Percentiles rank a stretch among this genome's conserved stretches.
phyloP scores from a whole-genome alignment of 1,140 invertebrate species.

The Drosophila nigromelanica region DNA sequence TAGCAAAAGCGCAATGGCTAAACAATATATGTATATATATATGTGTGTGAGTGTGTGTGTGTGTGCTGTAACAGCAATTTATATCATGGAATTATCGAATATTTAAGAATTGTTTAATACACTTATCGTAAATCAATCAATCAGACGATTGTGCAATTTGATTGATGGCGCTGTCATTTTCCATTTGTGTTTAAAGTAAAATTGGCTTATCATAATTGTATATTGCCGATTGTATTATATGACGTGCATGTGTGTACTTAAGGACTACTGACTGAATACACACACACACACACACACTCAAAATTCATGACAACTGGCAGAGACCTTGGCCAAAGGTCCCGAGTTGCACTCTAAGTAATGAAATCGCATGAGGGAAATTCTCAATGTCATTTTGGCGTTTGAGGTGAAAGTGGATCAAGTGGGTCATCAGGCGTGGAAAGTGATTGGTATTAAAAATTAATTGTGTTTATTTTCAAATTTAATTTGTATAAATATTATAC shows the following conservation, averaged over 20 bases:
- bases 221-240: neutral
- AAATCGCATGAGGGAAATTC: neutral
- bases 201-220: conserved; percentile 30
- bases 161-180: conserved; percentile 28
- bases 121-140: conserved; percentile 34
- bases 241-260: conserved; percentile 8
- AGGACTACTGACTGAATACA: neutral
- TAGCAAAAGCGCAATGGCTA: neutral
- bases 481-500: too few species aligned
- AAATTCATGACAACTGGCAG: neutral
- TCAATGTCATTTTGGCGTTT: conserved; percentile 20
- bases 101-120: conserved; percentile 19
- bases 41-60: neutral
- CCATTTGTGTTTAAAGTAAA: conserved; percentile 26
- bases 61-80: conserved; percentile 1
- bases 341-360: conserved; percentile 18
- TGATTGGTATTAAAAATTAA: conserved; percentile 7
- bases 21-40: too few species aligned
- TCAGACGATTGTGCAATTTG: conserved; percentile 16
- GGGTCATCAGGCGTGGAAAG: neutral
- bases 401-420: neutral
- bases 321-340: conserved; percentile 33
- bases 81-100: conserved; percentile 9
- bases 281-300: conserved; percentile 5
- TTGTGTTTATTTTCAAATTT: neutral